Base-by-base conservation (phyloP, 2,113 vertebrate genomes). In the Cochlearius cochlearius region DNA sequence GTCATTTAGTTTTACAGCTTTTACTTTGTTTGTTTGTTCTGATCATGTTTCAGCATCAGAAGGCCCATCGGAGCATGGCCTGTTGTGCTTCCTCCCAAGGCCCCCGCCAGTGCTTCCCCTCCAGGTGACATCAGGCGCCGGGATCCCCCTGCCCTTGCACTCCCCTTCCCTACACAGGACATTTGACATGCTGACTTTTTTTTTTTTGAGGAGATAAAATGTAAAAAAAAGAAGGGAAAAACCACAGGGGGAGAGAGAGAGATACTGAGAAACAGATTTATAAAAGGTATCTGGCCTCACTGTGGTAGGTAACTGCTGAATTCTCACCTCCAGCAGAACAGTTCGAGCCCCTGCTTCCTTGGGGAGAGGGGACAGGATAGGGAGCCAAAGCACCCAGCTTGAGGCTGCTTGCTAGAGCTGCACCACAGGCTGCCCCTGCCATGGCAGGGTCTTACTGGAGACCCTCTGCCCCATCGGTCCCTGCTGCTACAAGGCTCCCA, bases 11-110 rank as follows among this genome's bases (percentile, higher is more conserved):
- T 97, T 97, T 97, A 96, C 60, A 82, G 92, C 95, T 96, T 96
- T 91, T 97, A 45, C 82, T 96, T 93, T 95, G 82, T 96, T 97
- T 97, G 86, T 96, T 97, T 95, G 69, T 88, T 97, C 89, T 90
- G 93, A 59, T 94, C 89, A 38, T 17, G 22, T 95, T 95, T 95
- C 96, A 95, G 82, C 81, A 76, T 94, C 91, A 77, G 79, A 67
- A 94, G 79, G 76, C 82, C 72, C 86, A 72, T 76, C 15, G 14
- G 87, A 90, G 56, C 50, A 34, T 9, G 20, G 55, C 94, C 76
- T 76, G 85, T 86, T 95, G 89, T 87, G 66, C 67, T 94, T 96
- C 68, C 62, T 53, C 50, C 38, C 67, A 45, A 12, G 9, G 53
- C 71, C 38, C 83, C 74, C 3, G 2, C 2, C 0, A 0, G 34